Base-by-base conservation (phyloP, 2,888 invertebrate genomes). In the Taphrorychus bicolor region DNA sequence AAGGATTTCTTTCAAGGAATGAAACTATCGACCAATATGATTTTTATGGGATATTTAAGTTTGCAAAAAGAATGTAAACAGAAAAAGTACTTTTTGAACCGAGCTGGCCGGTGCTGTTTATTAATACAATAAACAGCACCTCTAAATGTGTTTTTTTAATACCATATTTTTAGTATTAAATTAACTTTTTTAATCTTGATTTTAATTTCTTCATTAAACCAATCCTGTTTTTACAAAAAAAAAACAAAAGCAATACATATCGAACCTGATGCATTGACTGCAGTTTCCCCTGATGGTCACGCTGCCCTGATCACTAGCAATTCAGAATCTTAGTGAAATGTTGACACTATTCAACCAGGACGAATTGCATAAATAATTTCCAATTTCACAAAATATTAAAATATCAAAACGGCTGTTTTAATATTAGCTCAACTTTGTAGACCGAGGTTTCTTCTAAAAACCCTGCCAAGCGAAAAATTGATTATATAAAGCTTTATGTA, bases 301-400 rank as follows among this genome's bases (percentile, higher is more conserved):
- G 32, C 9, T 32, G 32, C 7, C 7, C 32, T 32, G 32, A 32
- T 3, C 32, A 32, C 9, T n/a, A n/a, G n/a, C n/a, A n/a, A n/a
- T n/a, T n/a, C 32, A 32, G 32, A 32, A 32, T 32, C 32, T 11
- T 2, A 32, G 52, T 23, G 23, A 52, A 52, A 22, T 21, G 23
- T 52, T 52, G 23, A 22, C 52, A 52, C 22, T 52, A 16, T 52
- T 18, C 22, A 22, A 52, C 52, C 52, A 21, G 14, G 14, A 52
- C 52, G 23, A 52, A 52, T 52, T 52, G 52, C 23, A 23, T 22
- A 23, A 32, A 32, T 32, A 52, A 52, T 22, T 52, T 22, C 21
- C 23, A 52, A 52, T 52, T 22, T 22, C 52, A 52, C 52, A 52
- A 52, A 52, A 52, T 52, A 52, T 22, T 52, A 52, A 52, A 51